A percentile compares a stretch with the other conserved stretches of the same genome.
Evolutionary conservation across 1,140 invertebrate genomes (phyloP).

Genomic region (Nylanderia fulva): DNA sequence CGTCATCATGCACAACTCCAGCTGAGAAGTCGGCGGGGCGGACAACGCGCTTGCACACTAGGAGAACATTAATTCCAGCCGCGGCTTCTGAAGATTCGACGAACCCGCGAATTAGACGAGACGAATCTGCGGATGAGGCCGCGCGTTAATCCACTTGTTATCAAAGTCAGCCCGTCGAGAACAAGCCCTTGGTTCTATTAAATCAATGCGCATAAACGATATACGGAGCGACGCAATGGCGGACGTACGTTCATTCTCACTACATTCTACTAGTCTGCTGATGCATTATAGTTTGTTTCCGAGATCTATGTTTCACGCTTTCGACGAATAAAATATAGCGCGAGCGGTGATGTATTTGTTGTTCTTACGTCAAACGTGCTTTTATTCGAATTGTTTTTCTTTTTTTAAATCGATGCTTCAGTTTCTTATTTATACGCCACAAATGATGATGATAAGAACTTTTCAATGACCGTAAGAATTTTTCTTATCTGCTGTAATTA

Average conservation of each 20-base stretch:
- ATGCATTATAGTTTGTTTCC: not conserved
- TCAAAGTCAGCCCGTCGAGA: conserved; percentile 28
- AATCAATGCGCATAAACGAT: conserved; percentile 25
- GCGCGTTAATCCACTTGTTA: conserved; percentile 50
- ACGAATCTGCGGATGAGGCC: conserved; percentile 39
- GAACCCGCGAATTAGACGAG: conserved; percentile 47
- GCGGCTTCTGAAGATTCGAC: conserved; percentile 49
- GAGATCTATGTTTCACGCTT: not conserved
- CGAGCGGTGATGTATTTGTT: not conserved
- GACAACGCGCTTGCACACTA: conserved; percentile 31
- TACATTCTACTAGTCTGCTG: conserved; percentile 1
- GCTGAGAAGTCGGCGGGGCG: conserved; percentile 9
- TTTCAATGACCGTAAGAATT: not conserved
- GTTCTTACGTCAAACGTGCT: not conserved
- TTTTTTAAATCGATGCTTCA: not conserved
- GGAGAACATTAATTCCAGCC: conserved; percentile 58
- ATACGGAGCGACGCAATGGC: conserved; percentile 4
- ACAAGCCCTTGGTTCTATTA: conserved; percentile 14
- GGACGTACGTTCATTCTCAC: conserved; percentile 33
- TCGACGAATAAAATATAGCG: too few species aligned
- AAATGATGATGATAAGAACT: not conserved
- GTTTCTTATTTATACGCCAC: not conserved
- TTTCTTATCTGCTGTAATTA: not conserved
- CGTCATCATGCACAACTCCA: conserved; percentile 9
- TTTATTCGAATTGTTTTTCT: not conserved